Conservation (phyloP, 1,140 invertebrate species). For the Hirudo medicinalis region DNA sequence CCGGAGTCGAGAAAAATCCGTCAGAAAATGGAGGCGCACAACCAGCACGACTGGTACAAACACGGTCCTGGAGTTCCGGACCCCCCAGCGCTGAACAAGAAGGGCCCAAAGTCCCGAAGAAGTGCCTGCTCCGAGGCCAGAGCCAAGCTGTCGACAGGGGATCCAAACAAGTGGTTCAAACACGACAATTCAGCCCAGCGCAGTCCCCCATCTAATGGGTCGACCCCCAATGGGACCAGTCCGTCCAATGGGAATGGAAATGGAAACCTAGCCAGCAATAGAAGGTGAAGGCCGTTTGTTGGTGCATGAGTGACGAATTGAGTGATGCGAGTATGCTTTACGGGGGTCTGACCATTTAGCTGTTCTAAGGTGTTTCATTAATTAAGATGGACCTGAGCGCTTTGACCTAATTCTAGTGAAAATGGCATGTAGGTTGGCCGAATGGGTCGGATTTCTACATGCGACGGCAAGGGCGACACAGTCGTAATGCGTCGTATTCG, state of each 20-base stretch:
- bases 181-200: not conserved
- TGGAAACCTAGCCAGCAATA: not conserved
- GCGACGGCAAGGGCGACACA: too few relatives aligned
- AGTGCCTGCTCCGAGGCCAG: not conserved
- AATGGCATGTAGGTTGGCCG: too few relatives aligned
- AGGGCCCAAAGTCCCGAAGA: not conserved
- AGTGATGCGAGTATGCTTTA: not conserved
- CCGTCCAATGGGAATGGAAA: not conserved
- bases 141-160: not conserved
- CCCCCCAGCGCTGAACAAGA: not conserved
- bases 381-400: too few relatives aligned
- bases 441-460: too few relatives aligned
- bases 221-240: not conserved
- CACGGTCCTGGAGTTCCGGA: constrained; percentile 1
- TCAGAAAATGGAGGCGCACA: not conserved
- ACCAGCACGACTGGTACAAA: constrained; percentile 6
- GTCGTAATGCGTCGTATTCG: too few relatives aligned
- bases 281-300: too few relatives aligned
- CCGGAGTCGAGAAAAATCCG: not conserved
- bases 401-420: too few relatives aligned
- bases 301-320: too few relatives aligned
- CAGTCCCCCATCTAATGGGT: not conserved
- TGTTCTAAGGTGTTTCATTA: too few relatives aligned
- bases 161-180: constrained; percentile 2
- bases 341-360: not conserved